These are phyloP conservation scores for Spizaetus ornatus DNA, from an alignment of 2,113 vertebrate genomes.

Conservation along the genomic window DNA sequence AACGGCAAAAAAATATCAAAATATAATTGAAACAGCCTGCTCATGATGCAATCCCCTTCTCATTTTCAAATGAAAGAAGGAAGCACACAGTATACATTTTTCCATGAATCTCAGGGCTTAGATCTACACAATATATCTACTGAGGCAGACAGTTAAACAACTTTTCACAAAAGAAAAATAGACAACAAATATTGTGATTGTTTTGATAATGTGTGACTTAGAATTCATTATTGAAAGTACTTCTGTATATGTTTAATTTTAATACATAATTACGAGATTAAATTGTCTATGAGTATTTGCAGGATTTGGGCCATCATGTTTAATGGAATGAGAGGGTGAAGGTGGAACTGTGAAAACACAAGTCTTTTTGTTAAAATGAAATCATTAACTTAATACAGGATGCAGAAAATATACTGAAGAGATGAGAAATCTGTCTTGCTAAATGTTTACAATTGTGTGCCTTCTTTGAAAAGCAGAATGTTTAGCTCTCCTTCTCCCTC, in stretches of 20 bases:
- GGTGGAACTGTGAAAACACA: neutral
- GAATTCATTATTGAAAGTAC: neutral
- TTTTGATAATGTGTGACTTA: neutral
- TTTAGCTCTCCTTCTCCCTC: neutral
- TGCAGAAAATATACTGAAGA: neutral
- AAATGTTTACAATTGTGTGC: neutral
- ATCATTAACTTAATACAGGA: neutral
- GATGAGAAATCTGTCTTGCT: neutral
- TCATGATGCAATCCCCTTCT: constrained; percentile 16
- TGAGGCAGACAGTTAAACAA: neutral
- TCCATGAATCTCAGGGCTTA: neutral
- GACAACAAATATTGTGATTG: neutral
- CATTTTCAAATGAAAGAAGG: constrained; percentile 37
- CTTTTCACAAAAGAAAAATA: neutral
- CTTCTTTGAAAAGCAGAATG: neutral
- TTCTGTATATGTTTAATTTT: neutral
- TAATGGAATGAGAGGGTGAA: neutral
- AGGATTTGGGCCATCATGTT: neutral
- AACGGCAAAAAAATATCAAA: constrained; percentile 52
- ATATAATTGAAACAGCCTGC: constrained; percentile 52
- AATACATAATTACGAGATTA: neutral
- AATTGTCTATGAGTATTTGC: neutral
- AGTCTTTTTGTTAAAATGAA: neutral
- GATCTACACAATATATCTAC: neutral
- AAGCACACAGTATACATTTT: constrained; percentile 2